phyloP scores from a whole-genome alignment of 2,113 vertebrate species.

The Acanthisitta chloris region DNA sequence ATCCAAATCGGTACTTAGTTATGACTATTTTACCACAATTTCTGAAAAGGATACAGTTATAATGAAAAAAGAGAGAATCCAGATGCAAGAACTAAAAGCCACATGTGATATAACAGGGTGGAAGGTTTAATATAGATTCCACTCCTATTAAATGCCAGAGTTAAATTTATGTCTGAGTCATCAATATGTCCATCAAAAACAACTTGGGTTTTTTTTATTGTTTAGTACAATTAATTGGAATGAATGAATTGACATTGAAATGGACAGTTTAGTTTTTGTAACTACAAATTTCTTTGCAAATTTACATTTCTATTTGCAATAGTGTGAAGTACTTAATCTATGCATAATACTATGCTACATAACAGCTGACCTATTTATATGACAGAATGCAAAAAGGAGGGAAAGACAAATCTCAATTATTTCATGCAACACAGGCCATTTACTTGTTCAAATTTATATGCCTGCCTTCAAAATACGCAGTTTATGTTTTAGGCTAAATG shows the following conservation, averaged over 20 bases:
- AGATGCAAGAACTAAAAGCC: not conserved
- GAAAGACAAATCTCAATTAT: not conserved
- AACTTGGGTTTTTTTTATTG: not conserved
- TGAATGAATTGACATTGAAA: not conserved
- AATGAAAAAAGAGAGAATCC: not conserved
- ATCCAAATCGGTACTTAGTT: not conserved
- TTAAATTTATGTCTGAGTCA: not conserved
- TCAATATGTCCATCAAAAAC: not conserved
- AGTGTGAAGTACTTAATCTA: not conserved
- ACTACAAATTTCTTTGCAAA: not conserved
- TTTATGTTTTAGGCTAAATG: slow-evolving; percentile 10
- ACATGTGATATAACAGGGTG: not conserved
- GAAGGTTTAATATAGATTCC: not conserved
- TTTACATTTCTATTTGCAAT: not conserved
- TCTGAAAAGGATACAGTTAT: not conserved
- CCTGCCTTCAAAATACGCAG: not conserved
- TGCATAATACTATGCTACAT: not conserved
- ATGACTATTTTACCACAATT: not conserved
- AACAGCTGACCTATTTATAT: not conserved
- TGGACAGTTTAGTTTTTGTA: not conserved
- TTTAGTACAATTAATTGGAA: not conserved
- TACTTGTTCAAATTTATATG: not conserved
- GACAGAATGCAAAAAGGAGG: not conserved
- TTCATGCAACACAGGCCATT: not conserved
- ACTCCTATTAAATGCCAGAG: not conserved